Percentiles rank a stretch among this genome's conserved stretches.
These are phyloP conservation scores for Spea bombifrons DNA, from an alignment of 2,113 vertebrate species.

Conservation along the genomic window DNA sequence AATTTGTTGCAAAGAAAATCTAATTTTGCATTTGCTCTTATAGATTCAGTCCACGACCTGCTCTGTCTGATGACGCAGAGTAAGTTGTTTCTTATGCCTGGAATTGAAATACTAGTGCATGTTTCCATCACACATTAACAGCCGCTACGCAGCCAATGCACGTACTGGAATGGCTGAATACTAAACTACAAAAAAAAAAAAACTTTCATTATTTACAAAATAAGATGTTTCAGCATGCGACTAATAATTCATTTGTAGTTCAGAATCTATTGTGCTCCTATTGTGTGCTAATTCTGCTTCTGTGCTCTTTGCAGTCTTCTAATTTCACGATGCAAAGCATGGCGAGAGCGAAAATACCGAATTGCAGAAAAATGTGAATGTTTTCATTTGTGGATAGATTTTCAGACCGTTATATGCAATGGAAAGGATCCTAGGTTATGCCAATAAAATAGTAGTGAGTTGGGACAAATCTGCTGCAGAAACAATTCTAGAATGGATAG, in stretches of 20 bases:
- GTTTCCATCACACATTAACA: conserved; percentile 64
- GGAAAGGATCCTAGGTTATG: too few species aligned
- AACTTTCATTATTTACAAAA: conserved; percentile 39
- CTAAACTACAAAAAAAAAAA: conserved; percentile 7
- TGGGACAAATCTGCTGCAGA: too few species aligned
- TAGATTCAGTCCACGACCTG: conserved; percentile 86
- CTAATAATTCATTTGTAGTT: conserved; percentile 47
- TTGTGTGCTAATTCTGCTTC: not conserved
- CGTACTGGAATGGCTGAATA: not conserved
- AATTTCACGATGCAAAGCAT: not conserved
- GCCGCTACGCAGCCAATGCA: conserved; percentile 57
- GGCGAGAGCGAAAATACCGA: not conserved
- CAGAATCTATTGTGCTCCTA: not conserved
- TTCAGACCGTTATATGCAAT: too few species aligned
- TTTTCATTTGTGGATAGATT: too few species aligned
- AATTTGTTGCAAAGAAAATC: conserved; percentile 42
- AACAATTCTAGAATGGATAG: too few species aligned
- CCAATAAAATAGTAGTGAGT: too few species aligned
- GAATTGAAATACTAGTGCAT: conserved; percentile 64
- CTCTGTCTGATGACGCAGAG: conserved; percentile 91
- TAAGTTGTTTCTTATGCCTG: conserved; percentile 76
- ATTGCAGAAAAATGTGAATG: too few species aligned
- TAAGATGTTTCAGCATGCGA: conserved; percentile 51
- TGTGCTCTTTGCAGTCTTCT: not conserved
- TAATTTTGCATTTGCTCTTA: conserved; percentile 77